phyloP scores from a whole-genome alignment of 2,797 vertebrate genomes.

The Coilia nasus region DNA sequence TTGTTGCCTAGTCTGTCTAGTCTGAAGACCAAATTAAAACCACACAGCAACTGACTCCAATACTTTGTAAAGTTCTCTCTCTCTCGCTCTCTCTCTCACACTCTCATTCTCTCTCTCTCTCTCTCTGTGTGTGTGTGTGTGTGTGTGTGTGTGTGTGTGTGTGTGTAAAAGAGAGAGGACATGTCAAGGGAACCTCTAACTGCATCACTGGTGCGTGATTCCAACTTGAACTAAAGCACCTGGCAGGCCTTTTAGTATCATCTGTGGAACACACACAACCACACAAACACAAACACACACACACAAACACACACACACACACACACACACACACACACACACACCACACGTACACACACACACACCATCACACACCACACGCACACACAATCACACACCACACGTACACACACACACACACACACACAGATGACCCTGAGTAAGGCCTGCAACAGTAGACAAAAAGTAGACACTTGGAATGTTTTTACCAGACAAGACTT shows the following conservation, averaged over 20 bases:
- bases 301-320: slow-evolving; percentile 1
- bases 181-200: too few relatives aligned
- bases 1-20: neutral
- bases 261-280: neutral
- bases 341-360: neutral
- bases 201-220: too few relatives aligned
- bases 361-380: neutral
- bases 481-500: slow-evolving; percentile 57
- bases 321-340: neutral
- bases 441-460: slow-evolving; percentile 59
- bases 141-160: too few relatives aligned
- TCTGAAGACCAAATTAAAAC: neutral
- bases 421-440: slow-evolving; percentile 45
- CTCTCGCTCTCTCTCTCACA: too few relatives aligned
- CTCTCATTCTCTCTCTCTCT: too few relatives aligned
- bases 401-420: neutral
- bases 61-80: neutral
- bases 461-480: slow-evolving; percentile 64
- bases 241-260: neutral
- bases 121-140: too few relatives aligned
- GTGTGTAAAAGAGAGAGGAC: too few relatives aligned
- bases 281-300: neutral
- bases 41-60: neutral
- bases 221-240: too few relatives aligned
- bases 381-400: neutral